Percentiles rank a stretch among this genome's conserved stretches.
Conservation (phyloP, 1,140 invertebrate species). For the Ptiloglossa arizonensis region DNA sequence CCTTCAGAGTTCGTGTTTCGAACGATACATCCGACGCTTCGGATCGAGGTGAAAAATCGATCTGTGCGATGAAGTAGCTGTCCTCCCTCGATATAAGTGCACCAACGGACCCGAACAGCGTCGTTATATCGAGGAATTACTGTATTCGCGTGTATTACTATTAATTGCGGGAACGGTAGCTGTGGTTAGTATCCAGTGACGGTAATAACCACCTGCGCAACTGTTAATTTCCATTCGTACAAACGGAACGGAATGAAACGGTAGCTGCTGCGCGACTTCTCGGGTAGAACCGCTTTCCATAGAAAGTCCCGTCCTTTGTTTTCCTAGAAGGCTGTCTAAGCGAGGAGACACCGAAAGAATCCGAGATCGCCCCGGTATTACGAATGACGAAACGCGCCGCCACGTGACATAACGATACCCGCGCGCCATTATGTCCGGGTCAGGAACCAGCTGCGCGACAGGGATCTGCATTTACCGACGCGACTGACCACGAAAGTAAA, state of each 20-base stretch:
- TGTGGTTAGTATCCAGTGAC: slow-evolving; percentile 14
- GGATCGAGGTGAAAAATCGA: no score
- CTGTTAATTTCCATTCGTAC: slow-evolving; percentile 29
- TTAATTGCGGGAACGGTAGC: slow-evolving; percentile 2
- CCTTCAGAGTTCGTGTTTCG: no score
- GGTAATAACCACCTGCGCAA: slow-evolving; percentile 15
- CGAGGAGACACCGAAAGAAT: slow-evolving; percentile 17
- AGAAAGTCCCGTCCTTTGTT: slow-evolving; percentile 50
- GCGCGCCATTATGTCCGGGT: slow-evolving; percentile 48
- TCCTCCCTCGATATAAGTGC: no score
- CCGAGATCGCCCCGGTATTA: slow-evolving; percentile 22
- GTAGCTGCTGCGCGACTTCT: background rate
- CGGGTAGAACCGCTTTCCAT: slow-evolving; percentile 41
- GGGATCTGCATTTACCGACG: slow-evolving; percentile 4
- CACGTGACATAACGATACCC: slow-evolving; percentile 15
- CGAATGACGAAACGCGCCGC: slow-evolving; percentile 40
- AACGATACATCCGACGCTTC: no score
- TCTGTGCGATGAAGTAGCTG: no score
- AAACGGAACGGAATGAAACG: background rate
- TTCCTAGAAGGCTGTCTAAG: slow-evolving; percentile 30
- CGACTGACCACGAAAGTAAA: no score
- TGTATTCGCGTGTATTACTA: background rate
- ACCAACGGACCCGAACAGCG: no score
- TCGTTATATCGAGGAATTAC: no score
- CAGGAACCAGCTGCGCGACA: slow-evolving; percentile 22